These are phyloP conservation scores for Diacarnus erythraeanus DNA, from an alignment of 37 sponge, comb jelly and placozoan genomes.

Conservation along the genomic window DNA sequence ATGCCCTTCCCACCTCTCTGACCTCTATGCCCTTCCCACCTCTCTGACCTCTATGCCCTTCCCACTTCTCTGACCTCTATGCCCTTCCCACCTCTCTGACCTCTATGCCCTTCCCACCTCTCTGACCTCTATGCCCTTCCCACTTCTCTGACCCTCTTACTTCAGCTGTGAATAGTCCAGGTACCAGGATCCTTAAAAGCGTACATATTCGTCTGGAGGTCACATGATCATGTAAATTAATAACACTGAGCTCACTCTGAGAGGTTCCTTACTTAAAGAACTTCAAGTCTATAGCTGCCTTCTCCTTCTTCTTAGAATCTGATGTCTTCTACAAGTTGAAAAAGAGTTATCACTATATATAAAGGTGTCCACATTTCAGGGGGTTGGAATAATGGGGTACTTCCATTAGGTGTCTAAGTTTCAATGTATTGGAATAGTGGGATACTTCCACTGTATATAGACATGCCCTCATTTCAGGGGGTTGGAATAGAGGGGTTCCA, in stretches of 20 bases:
- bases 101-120: not conserved
- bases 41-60: not conserved
- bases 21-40: not conserved
- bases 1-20: not conserved
- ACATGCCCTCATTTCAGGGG: no score
- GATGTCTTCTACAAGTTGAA: not conserved
- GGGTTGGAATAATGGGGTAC: no score
- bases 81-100: not conserved
- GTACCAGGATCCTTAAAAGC: slow-evolving; percentile 68
- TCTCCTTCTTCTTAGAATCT: slow-evolving; percentile 39
- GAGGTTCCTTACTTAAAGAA: slow-evolving; percentile 56
- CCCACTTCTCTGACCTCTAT: not conserved
- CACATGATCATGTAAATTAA: not conserved
- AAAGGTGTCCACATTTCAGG: no score
- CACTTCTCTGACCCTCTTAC: slow-evolving; percentile 12
- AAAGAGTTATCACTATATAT: not conserved
- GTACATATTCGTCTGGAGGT: slow-evolving; percentile 30
- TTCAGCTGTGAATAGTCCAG: slow-evolving; percentile 70
- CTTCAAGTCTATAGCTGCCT: slow-evolving; percentile 70
- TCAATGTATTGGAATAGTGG: no score
- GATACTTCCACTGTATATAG: no score
- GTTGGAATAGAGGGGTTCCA: no score
- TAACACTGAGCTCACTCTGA: not conserved
- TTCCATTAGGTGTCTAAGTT: no score
- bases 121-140: not conserved